Conservation (phyloP, 2,113 vertebrate species). For the Aepyceros melampus region DNA sequence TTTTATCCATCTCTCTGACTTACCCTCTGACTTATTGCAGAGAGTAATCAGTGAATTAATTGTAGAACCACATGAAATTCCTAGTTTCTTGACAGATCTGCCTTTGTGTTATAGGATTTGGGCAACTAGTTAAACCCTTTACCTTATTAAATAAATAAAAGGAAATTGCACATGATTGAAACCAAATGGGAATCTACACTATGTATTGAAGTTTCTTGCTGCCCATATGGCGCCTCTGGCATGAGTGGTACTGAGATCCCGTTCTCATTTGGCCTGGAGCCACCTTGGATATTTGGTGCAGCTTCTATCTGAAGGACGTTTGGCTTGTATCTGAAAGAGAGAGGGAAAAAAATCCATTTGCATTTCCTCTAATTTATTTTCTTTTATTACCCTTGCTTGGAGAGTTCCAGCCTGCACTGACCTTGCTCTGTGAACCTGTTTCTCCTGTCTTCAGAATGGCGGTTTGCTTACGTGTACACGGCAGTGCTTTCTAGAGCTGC, state of each 20-base stretch:
- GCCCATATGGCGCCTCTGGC: constrained; percentile 39
- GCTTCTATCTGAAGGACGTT: constrained; percentile 66
- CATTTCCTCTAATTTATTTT: constrained; percentile 54
- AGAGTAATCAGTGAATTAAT: constrained; percentile 37
- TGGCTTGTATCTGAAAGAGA: constrained; percentile 62
- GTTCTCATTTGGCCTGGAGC: neutral
- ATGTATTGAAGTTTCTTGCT: constrained; percentile 24
- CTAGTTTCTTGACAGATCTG: constrained; percentile 66
- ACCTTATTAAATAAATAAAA: constrained; percentile 65
- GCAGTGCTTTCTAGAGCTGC: neutral
- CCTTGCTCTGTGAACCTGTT: constrained; percentile 44
- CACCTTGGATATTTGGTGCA: constrained; percentile 25
- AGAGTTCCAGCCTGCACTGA: constrained; percentile 42
- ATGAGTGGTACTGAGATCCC: neutral
- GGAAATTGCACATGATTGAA: constrained; percentile 76
- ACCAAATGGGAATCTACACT: constrained; percentile 64
- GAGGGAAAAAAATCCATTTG: constrained; percentile 62
- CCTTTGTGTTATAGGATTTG: constrained; percentile 69
- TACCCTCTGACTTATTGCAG: neutral
- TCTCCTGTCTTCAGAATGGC: constrained; percentile 56
- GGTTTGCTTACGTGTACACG: neutral
- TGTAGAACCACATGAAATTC: constrained; percentile 65
- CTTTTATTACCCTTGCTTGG: constrained; percentile 53
- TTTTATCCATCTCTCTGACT: neutral
- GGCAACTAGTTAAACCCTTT: constrained; percentile 74